Evolutionary conservation across 1,140 invertebrate genomes (phyloP).

Genomic region (Drosophila paulistorum): DNA sequence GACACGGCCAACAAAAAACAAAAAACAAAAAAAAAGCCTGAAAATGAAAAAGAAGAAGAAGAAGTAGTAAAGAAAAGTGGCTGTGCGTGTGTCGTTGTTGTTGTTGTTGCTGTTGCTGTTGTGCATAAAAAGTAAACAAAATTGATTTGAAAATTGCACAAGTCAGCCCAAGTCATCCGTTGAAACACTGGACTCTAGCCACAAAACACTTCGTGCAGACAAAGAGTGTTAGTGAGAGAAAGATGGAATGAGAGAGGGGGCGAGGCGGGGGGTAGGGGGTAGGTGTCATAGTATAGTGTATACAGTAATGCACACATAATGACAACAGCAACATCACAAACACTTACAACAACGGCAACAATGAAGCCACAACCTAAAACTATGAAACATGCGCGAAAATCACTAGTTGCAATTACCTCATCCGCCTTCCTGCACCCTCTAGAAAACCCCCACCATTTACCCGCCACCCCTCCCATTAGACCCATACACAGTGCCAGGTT

Average conservation of each 20-base stretch:
- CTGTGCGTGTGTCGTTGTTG: conserved; percentile 65
- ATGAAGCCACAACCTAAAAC: conserved; percentile 63
- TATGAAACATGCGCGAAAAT: conserved; percentile 78
- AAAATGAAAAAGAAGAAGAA: conserved; percentile 3
- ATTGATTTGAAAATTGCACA: conserved; percentile 82
- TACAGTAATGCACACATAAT: conserved; percentile 64
- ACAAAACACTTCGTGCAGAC: conserved; percentile 14
- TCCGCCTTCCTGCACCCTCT: background rate
- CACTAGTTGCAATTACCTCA: conserved; percentile 63
- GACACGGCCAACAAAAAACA: conserved; percentile 8
- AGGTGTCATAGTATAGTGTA: conserved; percentile 19
- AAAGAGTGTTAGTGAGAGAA: background rate
- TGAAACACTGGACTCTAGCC: conserved; percentile 43
- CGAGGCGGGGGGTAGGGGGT: background rate
- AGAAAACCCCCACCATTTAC: background rate
- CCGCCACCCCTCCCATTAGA: background rate
- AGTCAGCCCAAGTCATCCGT: conserved; percentile 31
- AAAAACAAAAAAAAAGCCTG: background rate
- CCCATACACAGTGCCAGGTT: too few relatives aligned
- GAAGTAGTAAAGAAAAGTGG: conserved; percentile 46
- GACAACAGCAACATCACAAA: conserved; percentile 66
- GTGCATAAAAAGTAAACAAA: conserved; percentile 80
- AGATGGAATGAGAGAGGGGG: background rate
- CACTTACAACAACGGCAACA: conserved; percentile 19
- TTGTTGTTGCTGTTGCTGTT: conserved; percentile 17